Evolutionary conservation across 2,888 invertebrate genomes (phyloP), one percentile per base, ranked within the genome.

Genomic region (Hoplodrina ambigua): DNA sequence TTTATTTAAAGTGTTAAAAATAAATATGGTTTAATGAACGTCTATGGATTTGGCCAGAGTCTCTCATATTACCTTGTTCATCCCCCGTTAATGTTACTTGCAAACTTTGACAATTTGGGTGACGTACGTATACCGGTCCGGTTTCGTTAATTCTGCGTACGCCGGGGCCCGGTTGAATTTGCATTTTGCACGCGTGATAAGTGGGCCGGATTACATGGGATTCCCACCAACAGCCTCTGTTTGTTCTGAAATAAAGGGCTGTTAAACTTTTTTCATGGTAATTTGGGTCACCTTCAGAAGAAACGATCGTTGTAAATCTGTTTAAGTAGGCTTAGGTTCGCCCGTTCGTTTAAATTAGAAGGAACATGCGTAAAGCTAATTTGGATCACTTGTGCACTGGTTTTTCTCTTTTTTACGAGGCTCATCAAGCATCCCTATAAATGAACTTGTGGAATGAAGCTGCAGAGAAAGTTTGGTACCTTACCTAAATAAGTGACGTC

Each of bases 161-260:
- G 86, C 88, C 87, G 85, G 88, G 75, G 87, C 89, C 91, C 89
- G 89, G 83, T 87, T 83, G 92, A 94, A 96, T 96, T 96, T 96
- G 96, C 96, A 96, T 96, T 96, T 96, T 96, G 95, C 94, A 95
- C 95, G 94, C 94, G 96, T 96, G 96, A 96, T 96, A 96, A 95
- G 96, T 96, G 94, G 91, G 85, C 88, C 80, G 96, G 96, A 96
- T 96, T 96, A 96, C 94, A 93, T 88, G 90, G 95, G 95, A 94
- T 95, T 94, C 92, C 91, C 91, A 90, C 94, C 93, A 93, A 92
- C 94, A 92, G 94, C 93, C 94, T 93, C 94, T 94, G 95, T 95
- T 94, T 95, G 94, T 91, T 89, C 94, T 93, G 93, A 94, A 95
- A 95, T 95, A 95, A 95, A 95, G 94, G 94, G 94, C 93, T 94